Base-by-base conservation (phyloP, 2,888 invertebrate species). In the Apomyelois bistriatella region DNA sequence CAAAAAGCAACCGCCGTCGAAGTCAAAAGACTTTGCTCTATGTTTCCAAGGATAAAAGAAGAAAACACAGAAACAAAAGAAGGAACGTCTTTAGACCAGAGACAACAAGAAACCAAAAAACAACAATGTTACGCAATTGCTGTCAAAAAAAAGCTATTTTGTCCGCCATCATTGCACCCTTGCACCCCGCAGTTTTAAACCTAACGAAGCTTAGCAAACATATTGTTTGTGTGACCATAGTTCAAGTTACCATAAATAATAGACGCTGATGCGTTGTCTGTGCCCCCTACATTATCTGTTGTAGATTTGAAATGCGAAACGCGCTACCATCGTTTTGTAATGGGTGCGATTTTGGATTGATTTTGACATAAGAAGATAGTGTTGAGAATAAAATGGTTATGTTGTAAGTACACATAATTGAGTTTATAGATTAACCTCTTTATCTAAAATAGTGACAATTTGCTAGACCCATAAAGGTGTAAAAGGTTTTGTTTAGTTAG, bases 211-310 rank as follows among this genome's bases (percentile, higher is more conserved):
- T 64, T 71, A 73, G 22, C 22, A 68, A 87, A 56, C 89, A 85
- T 88, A 89, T 87, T 88, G 88, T 87, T 79, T 79, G 78, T 73
- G 73, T 79, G 70, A 70, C 77, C 74, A 78, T 79, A 77, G 77
- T 79, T 81, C 81, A 79, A 80, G 71, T 79, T 77, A 75, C 82
- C 77, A 77, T 82, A 68, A 75, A 81, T 80, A 82, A 80, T 78
- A 64, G 58, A 71, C 60, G 62, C 60, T 58, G 61, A 60, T 57
- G 41, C 58, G 53, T 60, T 61, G 62, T 64, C 60, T 61, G 46
- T 59, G 56, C 55, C 64, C 70, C 68, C 55, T 62, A 36, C 40
- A 46, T 40, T 48, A 50, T 47, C 50, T 51, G 50, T 53, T 53
- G 52, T 55, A 36, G 32, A 32, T 46, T 46, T 46, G 35, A 46